A percentile compares a stretch with the other conserved stretches of the same genome.
phyloP scores from a whole-genome alignment of 2,888 invertebrate species.

The Yponomeuta evonymella region DNA sequence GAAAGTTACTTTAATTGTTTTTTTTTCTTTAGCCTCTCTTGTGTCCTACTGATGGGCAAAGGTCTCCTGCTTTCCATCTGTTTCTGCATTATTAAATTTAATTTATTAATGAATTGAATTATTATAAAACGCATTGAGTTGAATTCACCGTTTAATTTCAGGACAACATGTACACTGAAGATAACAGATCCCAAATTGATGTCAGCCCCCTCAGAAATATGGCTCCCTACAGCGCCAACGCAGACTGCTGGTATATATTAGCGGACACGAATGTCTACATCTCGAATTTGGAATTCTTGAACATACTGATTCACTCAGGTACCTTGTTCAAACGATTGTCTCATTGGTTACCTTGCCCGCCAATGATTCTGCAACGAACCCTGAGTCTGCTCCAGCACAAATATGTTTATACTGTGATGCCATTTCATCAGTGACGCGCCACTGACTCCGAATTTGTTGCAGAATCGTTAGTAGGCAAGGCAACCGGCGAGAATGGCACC shows the following conservation, averaged over 20 bases:
- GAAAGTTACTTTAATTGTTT: too few species aligned
- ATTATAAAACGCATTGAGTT: too few species aligned
- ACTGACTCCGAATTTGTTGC: not conserved
- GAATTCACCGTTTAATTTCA: conserved; percentile 19
- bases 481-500: too few species aligned
- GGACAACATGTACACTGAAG: conserved; percentile 24
- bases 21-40: too few species aligned
- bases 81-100: too few species aligned
- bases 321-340: conserved; percentile 11
- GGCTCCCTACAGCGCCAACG: conserved; percentile 26
- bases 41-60: too few species aligned
- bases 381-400: too few species aligned
- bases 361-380: too few species aligned
- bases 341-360: too few species aligned
- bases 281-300: conserved; percentile 41
- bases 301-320: conserved; percentile 46
- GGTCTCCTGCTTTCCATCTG: too few species aligned
- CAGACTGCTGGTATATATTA: conserved; percentile 47
- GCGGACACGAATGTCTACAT: conserved; percentile 45
- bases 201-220: conserved; percentile 35
- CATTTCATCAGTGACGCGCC: not conserved
- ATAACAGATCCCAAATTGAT: conserved; percentile 27
- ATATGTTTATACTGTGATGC: not conserved
- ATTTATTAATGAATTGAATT: too few species aligned
- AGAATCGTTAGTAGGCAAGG: too few species aligned